Conservation (phyloP, 2,888 invertebrate genomes). For the Drosophila formosana region DNA sequence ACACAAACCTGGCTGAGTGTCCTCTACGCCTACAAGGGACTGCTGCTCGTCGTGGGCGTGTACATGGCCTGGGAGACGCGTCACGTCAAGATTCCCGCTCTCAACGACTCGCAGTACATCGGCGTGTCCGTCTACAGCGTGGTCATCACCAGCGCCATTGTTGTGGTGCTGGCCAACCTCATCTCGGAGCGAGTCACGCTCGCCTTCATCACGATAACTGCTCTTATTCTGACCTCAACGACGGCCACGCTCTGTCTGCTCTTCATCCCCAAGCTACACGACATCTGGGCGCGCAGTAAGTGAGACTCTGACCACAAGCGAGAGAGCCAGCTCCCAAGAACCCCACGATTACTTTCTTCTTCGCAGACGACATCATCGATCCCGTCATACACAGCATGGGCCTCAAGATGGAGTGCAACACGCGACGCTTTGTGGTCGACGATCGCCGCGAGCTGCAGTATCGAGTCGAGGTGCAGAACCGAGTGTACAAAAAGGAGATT, state of each 20-base stretch:
- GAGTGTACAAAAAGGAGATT: constrained; percentile 94
- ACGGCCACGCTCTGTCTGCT: constrained; percentile 94
- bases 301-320: constrained; percentile 33
- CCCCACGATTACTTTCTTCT: not conserved
- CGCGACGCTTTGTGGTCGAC: constrained; percentile 92
- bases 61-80: constrained; percentile 99
- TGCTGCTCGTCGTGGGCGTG: constrained; percentile 94
- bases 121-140: constrained; percentile 97
- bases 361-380: constrained; percentile 88
- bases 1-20: constrained; percentile 96
- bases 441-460: constrained; percentile 93
- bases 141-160: constrained; percentile 94
- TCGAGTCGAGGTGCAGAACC: constrained; percentile 95
- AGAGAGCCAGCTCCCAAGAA: not conserved
- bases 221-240: constrained; percentile 93
- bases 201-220: constrained; percentile 92
- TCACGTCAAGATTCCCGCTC: constrained; percentile 94
- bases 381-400: constrained; percentile 96
- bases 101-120: constrained; percentile 97
- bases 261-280: constrained; percentile 93
- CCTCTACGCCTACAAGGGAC: constrained; percentile 95
- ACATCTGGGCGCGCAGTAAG: constrained; percentile 89
- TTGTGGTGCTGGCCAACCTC: constrained; percentile 94
- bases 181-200: constrained; percentile 93
- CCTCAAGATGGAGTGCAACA: constrained; percentile 94